Conservation (phyloP, 2,888 invertebrate species). For the Perizoma affinitatum region DNA sequence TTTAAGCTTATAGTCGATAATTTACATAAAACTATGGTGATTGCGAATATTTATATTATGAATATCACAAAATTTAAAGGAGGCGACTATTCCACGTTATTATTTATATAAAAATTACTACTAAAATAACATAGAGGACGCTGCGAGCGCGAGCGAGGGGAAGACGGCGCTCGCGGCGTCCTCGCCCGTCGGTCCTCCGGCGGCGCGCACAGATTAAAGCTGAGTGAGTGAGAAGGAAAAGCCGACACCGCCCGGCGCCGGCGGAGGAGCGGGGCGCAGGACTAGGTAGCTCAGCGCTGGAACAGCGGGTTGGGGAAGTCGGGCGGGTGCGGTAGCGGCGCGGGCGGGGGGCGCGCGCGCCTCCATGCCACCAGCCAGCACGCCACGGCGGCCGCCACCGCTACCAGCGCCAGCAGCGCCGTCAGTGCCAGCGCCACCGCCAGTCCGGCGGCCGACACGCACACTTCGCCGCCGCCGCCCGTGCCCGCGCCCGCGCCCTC, state of each 20-base stretch:
- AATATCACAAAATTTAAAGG: constrained; percentile 83
- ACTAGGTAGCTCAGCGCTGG: constrained; percentile 79
- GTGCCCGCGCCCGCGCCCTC: constrained; percentile 85
- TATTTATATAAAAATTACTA: constrained; percentile 57
- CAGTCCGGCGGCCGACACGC: constrained; percentile 96
- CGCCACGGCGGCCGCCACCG: constrained; percentile 96
- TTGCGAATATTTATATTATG: constrained; percentile 72
- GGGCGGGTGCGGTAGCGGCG: constrained; percentile 96
- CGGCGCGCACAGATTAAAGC: constrained; percentile 76
- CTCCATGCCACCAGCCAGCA: constrained; percentile 98
- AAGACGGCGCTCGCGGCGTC: constrained; percentile 68
- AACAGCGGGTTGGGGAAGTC: constrained; percentile 98
- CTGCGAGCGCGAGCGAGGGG: constrained; percentile 73
- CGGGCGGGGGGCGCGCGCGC: constrained; percentile 92
- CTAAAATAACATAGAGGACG: constrained; percentile 62
- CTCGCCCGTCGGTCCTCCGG: constrained; percentile 81
- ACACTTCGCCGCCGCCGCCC: constrained; percentile 89
- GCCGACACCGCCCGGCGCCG: constrained; percentile 82
- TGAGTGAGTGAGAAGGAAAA: constrained; percentile 73
- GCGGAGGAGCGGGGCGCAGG: constrained; percentile 79
- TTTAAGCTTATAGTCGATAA: constrained; percentile 68
- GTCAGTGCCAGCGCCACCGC: constrained; percentile 96
- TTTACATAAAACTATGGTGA: constrained; percentile 79
- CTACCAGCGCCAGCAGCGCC: constrained; percentile 94
- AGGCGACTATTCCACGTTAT: constrained; percentile 78